Conservation (phyloP, 2,797 vertebrate genomes). For the Rhynchonycteris naso region DNA sequence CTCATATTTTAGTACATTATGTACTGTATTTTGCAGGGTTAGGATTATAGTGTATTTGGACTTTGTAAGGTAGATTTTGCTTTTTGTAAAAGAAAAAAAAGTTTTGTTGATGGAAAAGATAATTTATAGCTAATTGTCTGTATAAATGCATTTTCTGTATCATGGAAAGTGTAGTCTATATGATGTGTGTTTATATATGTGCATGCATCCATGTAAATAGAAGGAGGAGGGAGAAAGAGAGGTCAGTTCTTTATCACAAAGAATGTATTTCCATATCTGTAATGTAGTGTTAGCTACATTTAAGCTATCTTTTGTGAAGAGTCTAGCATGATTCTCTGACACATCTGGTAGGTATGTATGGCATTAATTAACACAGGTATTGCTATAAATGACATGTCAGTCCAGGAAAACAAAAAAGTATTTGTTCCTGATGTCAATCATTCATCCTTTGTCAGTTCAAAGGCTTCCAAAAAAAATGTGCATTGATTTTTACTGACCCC, state of each 20-base stretch:
- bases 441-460: constrained; percentile 82
- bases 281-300: constrained; percentile 51
- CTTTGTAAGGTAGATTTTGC: neutral
- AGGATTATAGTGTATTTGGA: neutral
- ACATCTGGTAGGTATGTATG: constrained; percentile 73
- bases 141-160: neutral
- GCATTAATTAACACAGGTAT: constrained; percentile 83
- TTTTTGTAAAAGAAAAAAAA: neutral
- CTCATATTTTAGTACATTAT: neutral
- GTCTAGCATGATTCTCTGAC: constrained; percentile 76
- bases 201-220: neutral
- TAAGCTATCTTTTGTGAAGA: constrained; percentile 57
- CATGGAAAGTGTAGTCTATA: neutral
- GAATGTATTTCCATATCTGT: constrained; percentile 56
- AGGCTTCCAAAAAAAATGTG: constrained; percentile 83
- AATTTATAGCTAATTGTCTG: neutral
- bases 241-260: constrained; percentile 57
- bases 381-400: constrained; percentile 75
- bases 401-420: constrained; percentile 77
- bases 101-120: neutral
- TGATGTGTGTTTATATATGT: neutral
- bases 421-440: constrained; percentile 83
- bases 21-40: neutral
- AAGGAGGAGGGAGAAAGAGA: no score
- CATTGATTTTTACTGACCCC: constrained; percentile 83